Conservation (phyloP, 2,113 vertebrate species). For the Brienomyrus longianalis region DNA sequence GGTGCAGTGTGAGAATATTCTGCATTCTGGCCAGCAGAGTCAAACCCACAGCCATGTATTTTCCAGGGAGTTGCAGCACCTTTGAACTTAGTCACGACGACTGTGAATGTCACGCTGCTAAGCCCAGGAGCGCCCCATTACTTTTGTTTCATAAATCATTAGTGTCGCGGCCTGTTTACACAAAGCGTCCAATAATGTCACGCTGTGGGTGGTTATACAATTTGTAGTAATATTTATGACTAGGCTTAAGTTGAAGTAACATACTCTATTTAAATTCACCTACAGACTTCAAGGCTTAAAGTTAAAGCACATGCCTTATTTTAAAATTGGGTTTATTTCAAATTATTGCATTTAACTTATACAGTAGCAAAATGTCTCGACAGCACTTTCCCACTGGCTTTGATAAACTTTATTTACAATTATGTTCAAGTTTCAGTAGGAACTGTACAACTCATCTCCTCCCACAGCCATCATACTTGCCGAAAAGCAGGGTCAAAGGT, state of each 20-base stretch:
- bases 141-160: neutral
- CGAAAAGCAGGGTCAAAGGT: conserved; percentile 21
- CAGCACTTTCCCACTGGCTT: conserved; percentile 50
- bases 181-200: neutral
- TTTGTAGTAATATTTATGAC: neutral
- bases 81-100: too few species aligned
- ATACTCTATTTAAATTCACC: neutral
- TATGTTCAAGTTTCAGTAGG: conserved; percentile 55
- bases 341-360: conserved; percentile 53
- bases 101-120: too few species aligned
- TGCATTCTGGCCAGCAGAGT: too few species aligned
- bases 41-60: neutral
- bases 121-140: neutral
- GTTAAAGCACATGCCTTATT: conserved; percentile 22
- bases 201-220: neutral
- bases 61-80: neutral
- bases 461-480: conserved; percentile 41
- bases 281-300: neutral
- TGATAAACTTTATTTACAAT: conserved; percentile 65
- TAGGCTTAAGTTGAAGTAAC: neutral
- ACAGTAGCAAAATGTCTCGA: conserved; percentile 51
- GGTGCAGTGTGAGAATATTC: too few species aligned
- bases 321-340: conserved; percentile 57
- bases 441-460: conserved; percentile 55
- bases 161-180: neutral